A percentile compares a stretch with the other conserved stretches of the same genome.
These are phyloP conservation scores for Teleopsis dalmanni DNA, from an alignment of 1,140 invertebrate genomes.

Conservation along the genomic window DNA sequence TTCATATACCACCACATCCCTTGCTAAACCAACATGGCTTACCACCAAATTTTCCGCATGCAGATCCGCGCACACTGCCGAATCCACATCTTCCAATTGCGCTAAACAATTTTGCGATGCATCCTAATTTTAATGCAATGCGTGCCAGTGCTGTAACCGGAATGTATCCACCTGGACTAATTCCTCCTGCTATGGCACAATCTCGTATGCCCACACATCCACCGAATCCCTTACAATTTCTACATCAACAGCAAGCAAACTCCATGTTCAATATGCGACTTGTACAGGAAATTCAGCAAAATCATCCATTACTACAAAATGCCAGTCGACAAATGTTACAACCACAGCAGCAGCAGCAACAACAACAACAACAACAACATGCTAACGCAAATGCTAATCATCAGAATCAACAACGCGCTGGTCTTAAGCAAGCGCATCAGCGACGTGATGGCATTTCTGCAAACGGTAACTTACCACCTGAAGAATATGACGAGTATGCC, in stretches of 20 bases:
- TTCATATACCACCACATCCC: slow-evolving; percentile 16
- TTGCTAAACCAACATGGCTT: slow-evolving; percentile 30
- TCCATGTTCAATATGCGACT: slow-evolving; percentile 45
- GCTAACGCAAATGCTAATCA: neutral
- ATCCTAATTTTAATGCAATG: slow-evolving; percentile 43
- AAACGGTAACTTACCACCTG: slow-evolving; percentile 32
- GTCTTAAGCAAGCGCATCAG: slow-evolving; percentile 6
- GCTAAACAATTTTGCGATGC: slow-evolving; percentile 43
- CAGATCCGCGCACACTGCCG: slow-evolving; percentile 37
- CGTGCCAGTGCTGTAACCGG: slow-evolving; percentile 29
- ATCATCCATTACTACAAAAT: slow-evolving; percentile 49
- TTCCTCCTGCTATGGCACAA: slow-evolving; percentile 23
- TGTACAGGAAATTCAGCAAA: slow-evolving; percentile 52
- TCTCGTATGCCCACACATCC: slow-evolving; percentile 43
- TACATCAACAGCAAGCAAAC: slow-evolving; percentile 26
- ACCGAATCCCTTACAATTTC: slow-evolving; percentile 12
- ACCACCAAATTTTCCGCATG: slow-evolving; percentile 30
- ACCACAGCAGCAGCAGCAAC: slow-evolving; percentile 10
- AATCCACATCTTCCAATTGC: slow-evolving; percentile 39
- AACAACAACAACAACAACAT: slow-evolving; percentile 26
- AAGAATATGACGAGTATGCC: slow-evolving; percentile 68
- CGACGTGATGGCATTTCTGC: slow-evolving; percentile 22
- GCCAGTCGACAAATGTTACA: slow-evolving; percentile 21
- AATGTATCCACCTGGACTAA: slow-evolving; percentile 27
- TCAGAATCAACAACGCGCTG: no score